Base-by-base conservation (phyloP, 2,113 vertebrate species). In the Pristiophorus japonicus region DNA sequence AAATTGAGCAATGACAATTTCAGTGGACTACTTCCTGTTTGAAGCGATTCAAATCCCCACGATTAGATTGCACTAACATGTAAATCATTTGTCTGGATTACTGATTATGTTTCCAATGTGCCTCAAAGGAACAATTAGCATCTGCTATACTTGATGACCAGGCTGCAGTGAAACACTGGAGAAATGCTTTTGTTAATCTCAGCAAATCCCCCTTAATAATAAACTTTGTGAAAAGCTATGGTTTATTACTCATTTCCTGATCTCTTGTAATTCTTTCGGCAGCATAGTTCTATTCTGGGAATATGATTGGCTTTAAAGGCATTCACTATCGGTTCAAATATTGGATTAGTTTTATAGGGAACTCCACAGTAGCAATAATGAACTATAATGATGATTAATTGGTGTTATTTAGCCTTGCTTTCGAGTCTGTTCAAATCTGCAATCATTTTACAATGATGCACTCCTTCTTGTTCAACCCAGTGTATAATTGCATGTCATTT, bases 21-120 rank as follows among this genome's bases (percentile, higher is more conserved):
- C 51, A 59, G 51, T 6, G 24, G 10, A 75, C 70, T 75, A 59
- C 51, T 90, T 90, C 11, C 51, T 59, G 51, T 55, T 59, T 59
- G 14, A 90, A 90, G 87, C 51, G 55, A 34, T 90, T 62, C 51
- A 90, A 90, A 96, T 96, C 92, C 97, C 96, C 95, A 96, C 95
- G 4, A 38, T 75, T 81, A 63, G 24, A 95, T 18, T 62, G 66
- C 27, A 75, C 45, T 85, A 95, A 85, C 59, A 38, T 30, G 96
- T 96, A 45, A 47, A 47, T 20, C 4, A 65, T 1, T 22, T 94
- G 85, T 81, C 95, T 14, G 95, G 70, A 34, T 75, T 81, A 22
- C 81, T 70, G 67, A 81, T 59, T 62, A 59, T 81, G 16, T 81
- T 59, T 78, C 45, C 70, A 94, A 67, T 24, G 47, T 62, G 62